Conservation (phyloP, 2,888 invertebrate species). For the Brassicogethes aeneus region DNA sequence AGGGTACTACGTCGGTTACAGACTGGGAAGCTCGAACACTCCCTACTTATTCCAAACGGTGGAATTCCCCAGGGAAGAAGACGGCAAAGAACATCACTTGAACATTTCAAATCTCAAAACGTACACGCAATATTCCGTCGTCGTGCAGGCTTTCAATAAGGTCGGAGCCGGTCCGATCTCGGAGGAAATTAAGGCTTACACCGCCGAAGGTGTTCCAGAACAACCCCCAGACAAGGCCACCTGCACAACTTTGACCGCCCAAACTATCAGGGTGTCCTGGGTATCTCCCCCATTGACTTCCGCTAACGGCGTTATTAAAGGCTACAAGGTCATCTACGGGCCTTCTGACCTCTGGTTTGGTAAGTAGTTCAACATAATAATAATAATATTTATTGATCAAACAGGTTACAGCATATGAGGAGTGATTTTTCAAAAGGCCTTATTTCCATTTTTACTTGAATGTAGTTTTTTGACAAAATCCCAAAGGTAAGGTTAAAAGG, state of each 20-base stretch:
- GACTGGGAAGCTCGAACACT: conserved; percentile 73
- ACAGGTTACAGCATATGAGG: too few species aligned
- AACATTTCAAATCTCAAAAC: conserved; percentile 53
- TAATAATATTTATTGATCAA: conserved; percentile 1
- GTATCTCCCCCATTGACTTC: conserved; percentile 85
- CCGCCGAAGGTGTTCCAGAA: conserved; percentile 89
- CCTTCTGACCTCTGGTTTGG: conserved; percentile 89
- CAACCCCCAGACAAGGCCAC: conserved; percentile 87
- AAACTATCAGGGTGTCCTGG: conserved; percentile 92
- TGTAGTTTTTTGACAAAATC: too few species aligned
- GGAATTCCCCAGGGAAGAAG: conserved; percentile 84
- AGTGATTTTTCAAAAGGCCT: too few species aligned
- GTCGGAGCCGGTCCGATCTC: conserved; percentile 89
- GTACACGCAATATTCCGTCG: conserved; percentile 92
- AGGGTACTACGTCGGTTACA: conserved; percentile 87
- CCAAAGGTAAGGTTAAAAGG: too few species aligned
- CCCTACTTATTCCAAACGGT: conserved; percentile 87
- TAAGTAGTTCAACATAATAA: conserved; percentile 37
- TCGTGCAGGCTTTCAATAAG: conserved; percentile 91
- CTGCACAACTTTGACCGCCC: conserved; percentile 88
- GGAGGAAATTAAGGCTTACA: conserved; percentile 81
- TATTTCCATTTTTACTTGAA: too few species aligned
- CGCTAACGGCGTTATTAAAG: conserved; percentile 91
- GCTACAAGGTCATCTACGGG: conserved; percentile 90
- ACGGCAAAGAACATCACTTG: conserved; percentile 82